Percentiles rank a stretch among this genome's conserved stretches.
phyloP scores from a whole-genome alignment of 2,797 vertebrate genomes.

The Pangasius sanitwongsei region DNA sequence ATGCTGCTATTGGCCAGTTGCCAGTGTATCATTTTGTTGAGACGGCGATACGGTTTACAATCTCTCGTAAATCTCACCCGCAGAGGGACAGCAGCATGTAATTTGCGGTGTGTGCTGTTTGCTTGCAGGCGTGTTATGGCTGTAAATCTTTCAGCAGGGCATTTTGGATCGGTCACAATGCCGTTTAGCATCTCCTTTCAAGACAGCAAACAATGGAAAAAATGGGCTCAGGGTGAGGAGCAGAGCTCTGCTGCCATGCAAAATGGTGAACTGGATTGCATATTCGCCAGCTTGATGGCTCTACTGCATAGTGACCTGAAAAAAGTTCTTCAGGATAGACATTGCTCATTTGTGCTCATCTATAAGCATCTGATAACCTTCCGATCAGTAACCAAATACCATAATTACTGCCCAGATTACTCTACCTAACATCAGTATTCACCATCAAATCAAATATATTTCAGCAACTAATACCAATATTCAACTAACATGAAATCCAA shows the following conservation, averaged over 20 bases:
- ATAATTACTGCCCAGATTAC: background rate
- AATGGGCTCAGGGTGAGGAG: background rate
- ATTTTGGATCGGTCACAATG: conserved; percentile 35
- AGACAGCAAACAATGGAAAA: background rate
- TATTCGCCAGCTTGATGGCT: background rate
- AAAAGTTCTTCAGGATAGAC: background rate
- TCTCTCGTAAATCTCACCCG: conserved; percentile 38
- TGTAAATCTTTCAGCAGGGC: conserved; percentile 49
- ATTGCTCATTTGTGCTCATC: background rate
- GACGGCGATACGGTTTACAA: conserved; percentile 28
- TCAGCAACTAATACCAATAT: background rate
- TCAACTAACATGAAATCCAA: no score
- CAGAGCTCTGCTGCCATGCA: background rate
- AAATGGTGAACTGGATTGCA: background rate
- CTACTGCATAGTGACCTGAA: background rate
- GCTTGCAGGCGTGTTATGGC: conserved; percentile 39
- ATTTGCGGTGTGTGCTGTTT: conserved; percentile 52
- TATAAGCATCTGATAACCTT: background rate
- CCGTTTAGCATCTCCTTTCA: background rate
- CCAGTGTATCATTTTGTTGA: conserved; percentile 1
- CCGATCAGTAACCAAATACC: background rate
- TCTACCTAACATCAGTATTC: background rate
- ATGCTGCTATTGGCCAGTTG: background rate
- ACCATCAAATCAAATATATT: background rate
- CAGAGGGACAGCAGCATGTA: conserved; percentile 16